These are phyloP conservation scores for Hippocampus comes DNA, from an alignment of 2,113 vertebrate genomes.

Conservation along the genomic window DNA sequence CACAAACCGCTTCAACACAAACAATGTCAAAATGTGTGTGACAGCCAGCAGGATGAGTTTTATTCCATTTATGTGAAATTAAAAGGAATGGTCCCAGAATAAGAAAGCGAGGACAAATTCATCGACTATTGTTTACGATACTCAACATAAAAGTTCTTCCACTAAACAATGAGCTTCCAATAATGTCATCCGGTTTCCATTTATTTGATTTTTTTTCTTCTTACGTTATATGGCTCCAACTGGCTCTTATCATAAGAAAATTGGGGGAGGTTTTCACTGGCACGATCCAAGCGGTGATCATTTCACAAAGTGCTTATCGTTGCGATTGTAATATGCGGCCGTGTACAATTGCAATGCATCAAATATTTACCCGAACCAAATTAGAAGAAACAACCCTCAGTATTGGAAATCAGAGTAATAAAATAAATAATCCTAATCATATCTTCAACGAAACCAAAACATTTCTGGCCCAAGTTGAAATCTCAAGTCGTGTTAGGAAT, in stretches of 20 bases:
- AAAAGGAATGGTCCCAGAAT: slow-evolving; percentile 8
- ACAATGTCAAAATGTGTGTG: background rate
- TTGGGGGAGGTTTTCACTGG: too few species aligned
- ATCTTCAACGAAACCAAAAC: background rate
- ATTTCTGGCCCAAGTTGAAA: background rate
- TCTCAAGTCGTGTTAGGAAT: background rate
- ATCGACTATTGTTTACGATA: too few species aligned
- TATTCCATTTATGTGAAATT: background rate
- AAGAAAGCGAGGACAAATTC: too few species aligned
- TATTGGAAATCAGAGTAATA: too few species aligned
- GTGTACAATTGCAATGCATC: too few species aligned
- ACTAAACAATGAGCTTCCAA: background rate
- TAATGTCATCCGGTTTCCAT: background rate
- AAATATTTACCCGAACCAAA: too few species aligned
- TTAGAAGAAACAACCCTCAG: too few species aligned
- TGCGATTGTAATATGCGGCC: too few species aligned
- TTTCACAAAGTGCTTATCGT: too few species aligned
- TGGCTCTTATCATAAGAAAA: too few species aligned
- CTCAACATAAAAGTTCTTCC: background rate
- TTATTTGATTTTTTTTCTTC: background rate
- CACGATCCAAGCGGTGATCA: too few species aligned
- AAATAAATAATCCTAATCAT: too few species aligned
- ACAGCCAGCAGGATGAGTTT: background rate
- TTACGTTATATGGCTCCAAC: background rate
- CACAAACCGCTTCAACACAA: slow-evolving; percentile 1